Evolutionary conservation across 2,113 vertebrate species (phyloP).

Genomic region (Pithys albifrons): DNA sequence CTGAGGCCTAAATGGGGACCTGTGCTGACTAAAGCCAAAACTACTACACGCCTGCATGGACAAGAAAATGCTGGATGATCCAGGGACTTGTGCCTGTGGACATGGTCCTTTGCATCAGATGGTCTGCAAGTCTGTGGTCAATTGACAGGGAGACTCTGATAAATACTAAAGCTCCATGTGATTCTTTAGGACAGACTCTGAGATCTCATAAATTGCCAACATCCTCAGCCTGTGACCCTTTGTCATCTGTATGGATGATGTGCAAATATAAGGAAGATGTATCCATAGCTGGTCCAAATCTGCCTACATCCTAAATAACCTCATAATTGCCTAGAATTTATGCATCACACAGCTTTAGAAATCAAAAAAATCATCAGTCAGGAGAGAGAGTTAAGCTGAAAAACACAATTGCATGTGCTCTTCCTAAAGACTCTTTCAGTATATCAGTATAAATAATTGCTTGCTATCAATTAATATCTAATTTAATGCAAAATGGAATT

Average conservation of each 20-base stretch:
- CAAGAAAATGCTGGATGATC: background rate
- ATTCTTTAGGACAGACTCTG: background rate
- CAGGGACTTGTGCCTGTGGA: background rate
- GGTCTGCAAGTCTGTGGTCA: background rate
- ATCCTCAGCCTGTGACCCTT: background rate
- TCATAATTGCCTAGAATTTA: background rate
- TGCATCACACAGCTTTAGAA: background rate
- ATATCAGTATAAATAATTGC: background rate
- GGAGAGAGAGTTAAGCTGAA: background rate
- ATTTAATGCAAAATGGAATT: slow-evolving; percentile 2
- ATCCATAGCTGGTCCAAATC: background rate
- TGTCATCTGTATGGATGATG: background rate
- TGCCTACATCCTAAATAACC: background rate
- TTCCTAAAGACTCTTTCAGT: background rate
- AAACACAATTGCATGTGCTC: background rate
- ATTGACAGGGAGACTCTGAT: background rate
- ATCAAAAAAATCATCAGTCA: background rate
- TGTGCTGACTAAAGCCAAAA: too few species aligned
- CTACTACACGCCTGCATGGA: background rate
- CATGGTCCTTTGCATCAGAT: background rate
- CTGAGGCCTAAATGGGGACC: too few species aligned
- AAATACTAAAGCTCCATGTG: background rate
- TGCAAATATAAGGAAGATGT: background rate
- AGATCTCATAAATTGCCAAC: background rate
- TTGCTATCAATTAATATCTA: background rate